Base-by-base conservation (phyloP, 2,888 invertebrate species). In the Silvanus unidentatus region DNA sequence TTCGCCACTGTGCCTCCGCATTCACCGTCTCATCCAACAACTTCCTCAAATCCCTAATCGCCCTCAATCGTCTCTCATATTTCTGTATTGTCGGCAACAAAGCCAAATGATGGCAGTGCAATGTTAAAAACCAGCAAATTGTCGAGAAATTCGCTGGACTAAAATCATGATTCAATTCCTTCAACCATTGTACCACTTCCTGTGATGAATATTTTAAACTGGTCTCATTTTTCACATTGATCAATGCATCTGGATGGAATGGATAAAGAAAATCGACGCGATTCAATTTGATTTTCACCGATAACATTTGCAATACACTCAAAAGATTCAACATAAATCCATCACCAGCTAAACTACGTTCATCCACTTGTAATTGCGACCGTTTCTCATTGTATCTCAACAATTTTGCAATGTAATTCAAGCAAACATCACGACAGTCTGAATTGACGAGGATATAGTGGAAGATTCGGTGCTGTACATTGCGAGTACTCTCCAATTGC, bases 321-420 rank as follows among this genome's bases (percentile, higher is more conserved):
- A 96, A 80, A 12, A 97, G 73, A 75, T 98, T 99, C 58, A 97
- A 75, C 87, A 97, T 92, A 71, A 94, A 94, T 1, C 97, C 97
- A 70, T 98, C 96, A 3, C 92, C 88, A 9, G 94, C 91, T 1
- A 95, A 76, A 1, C 86, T 78, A 45, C 87, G 78, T 62, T 94
- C 92, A 67, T 95, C 93, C 27, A 86, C 87, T 66, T 92, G 93
- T 57, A 97, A 77, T 69, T 96, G 96, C 1, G 92, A 82, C 29
- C 95, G 79, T 51, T 92, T 88, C 58, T 88, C 86, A 66, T 98
- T 98, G 58, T 81, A 74, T 47, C 81, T 81, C 43, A 98, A 70
- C 6, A 93, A 73, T 42, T 82, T 77, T 0, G 88, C 82, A 44
- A 98, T 77, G 71, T 88, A 97, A 45, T 81, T 77, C 40, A 98